Base-by-base conservation (phyloP, 2,888 invertebrate species). In the Stenodema calcarata region DNA sequence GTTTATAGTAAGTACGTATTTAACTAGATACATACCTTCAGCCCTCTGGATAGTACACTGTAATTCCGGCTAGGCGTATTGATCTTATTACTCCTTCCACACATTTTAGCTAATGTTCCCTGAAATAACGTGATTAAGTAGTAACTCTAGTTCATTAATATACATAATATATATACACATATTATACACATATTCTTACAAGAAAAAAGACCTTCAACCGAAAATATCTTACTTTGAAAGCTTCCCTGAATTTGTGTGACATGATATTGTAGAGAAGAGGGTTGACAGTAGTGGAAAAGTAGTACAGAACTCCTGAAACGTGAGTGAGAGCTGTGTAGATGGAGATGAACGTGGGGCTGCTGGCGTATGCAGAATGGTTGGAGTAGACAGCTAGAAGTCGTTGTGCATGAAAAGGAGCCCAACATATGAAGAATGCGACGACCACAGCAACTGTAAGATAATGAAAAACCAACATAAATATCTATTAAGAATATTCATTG, bases 361-460 rank as follows among this genome's bases (percentile, higher is more conserved):
- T 85, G 44, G 78, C 75, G 41, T 75, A 80, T 42, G 82, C 86
- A 50, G 81, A 75, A 18, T 85, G 54, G 62, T 85, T 85, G 27
- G 85, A 76, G 85, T 89, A 89, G 14, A 88, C 87, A 0, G 96
- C 96, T 90, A 97, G 93, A 54, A 98, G 93, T 82, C 98, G 92
- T 91, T 98, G 98, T 14, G 96, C 95, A 92, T 98, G 98, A 91
- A 98, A 98, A 0, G 98, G 98, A 6, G 96, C 96, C 96, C 96
- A 96, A 91, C 97, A 97, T 87, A 96, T 93, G 91, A 96, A 95
- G 91, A 91, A 93, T 9, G 96, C 96, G 90, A 96, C 94, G 89
- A 96, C 96, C 88, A 97, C 95, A 88, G 96, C 96, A 91, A 97
- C 97, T 94, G 94, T 89, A 12, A 44, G 23, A 18, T 4, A 41